These are phyloP conservation scores for Adela reaumurella DNA, from an alignment of 2,888 invertebrate genomes.

Conservation along the genomic window DNA sequence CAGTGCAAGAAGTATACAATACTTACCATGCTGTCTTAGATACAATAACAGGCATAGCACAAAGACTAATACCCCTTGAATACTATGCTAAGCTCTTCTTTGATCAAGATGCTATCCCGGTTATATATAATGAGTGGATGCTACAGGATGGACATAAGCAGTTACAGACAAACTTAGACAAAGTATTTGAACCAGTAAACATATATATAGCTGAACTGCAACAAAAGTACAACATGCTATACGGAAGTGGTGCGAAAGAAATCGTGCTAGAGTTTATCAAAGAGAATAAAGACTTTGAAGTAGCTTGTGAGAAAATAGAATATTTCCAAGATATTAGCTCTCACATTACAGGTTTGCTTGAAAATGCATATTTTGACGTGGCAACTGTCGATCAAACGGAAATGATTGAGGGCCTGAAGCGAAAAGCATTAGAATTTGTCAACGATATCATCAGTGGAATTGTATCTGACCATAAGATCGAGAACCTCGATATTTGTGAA, in stretches of 20 bases:
- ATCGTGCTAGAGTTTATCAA: conserved; percentile 44
- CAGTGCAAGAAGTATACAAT: conserved; percentile 49
- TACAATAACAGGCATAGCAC: conserved; percentile 52
- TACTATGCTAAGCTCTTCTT: conserved; percentile 39
- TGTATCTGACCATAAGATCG: conserved; percentile 59
- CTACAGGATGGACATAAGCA: conserved; percentile 44
- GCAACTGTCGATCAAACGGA: conserved; percentile 61
- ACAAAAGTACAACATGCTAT: conserved; percentile 54
- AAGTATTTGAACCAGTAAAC: conserved; percentile 54
- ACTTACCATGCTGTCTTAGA: conserved; percentile 58
- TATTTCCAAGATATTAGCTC: conserved; percentile 59
- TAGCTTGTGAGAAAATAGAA: conserved; percentile 58
- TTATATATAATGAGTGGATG: conserved; percentile 57
- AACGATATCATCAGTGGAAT: conserved; percentile 61
- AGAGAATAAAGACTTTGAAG: conserved; percentile 53
- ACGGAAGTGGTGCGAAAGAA: conserved; percentile 42
- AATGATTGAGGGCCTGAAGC: conserved; percentile 60
- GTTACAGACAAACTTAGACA: conserved; percentile 47
- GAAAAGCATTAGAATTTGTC: conserved; percentile 55
- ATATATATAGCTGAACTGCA: conserved; percentile 52
- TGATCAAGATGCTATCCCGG: conserved; percentile 47
- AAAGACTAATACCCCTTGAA: conserved; percentile 59
- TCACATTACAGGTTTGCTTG: conserved; percentile 58
- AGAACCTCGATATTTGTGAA: conserved; percentile 65
- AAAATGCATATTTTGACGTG: conserved; percentile 66